Base-by-base conservation (phyloP, 2,113 vertebrate genomes). In the Dissostichus mawsoni region DNA sequence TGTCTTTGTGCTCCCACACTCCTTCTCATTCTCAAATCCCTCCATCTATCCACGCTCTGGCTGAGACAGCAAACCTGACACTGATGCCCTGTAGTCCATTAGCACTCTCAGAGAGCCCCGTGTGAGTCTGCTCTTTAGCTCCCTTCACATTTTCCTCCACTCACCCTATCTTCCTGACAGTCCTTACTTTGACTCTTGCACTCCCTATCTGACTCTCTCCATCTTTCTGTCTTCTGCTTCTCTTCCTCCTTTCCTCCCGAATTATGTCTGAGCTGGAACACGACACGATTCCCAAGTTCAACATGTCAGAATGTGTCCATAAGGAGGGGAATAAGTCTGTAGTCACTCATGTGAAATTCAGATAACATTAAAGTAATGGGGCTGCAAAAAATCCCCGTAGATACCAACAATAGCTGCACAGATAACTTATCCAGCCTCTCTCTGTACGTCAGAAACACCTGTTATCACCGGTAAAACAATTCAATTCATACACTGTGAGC, bases 81-180 rank as follows among this genome's bases (percentile, higher is more conserved):
- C 92, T 80, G 90, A 89, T 92, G 93, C 90, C 92, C 91, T 79
- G 76, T 4, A 88, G 85, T 93, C 92, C 91, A 93, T 94, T 94
- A 93, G 82, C 74, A 67, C 82, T 83, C 70, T 76, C 73, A 65
- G 78, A 69, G 78, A 81, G 85, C 80, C 67, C 66, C 10, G 61
- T 76, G 75, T 57, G 64, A 78, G 55, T 74, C 78, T 83, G 87
- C 67, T 74, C 81, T 73, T 6, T 67, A 75, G 80, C 86, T 85
- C 82, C 81, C 74, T 81, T 87, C 77, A 78, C 82, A 82, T 90
- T 90, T 84, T 83, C 88, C 80, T 89, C 82, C 83, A 82, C 86
- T 90, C 79, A 65, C 69, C 62, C 73, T 61, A 69, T 87, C 83
- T 80, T 63, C 72, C 86, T 57, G n/a, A 83, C 75, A 48, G 77